A percentile compares a stretch with the other conserved stretches of the same genome.
Conservation (phyloP, 2,888 invertebrate species). For the Apocheima hispidaria region DNA sequence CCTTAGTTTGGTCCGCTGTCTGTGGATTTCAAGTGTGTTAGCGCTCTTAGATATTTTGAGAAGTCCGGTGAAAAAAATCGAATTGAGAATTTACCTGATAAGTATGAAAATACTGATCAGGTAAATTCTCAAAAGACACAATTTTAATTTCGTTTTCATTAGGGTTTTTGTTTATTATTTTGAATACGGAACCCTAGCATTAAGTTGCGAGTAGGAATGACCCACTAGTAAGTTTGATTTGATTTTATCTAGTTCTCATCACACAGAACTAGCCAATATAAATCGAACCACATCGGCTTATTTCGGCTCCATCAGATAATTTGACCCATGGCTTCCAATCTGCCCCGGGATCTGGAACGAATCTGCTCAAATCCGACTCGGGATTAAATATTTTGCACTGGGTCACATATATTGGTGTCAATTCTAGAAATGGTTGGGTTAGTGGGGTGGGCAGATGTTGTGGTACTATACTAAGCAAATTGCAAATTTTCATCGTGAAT, state of each 20-base stretch:
- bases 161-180: neutral
- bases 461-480: neutral
- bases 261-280: conserved; percentile 22
- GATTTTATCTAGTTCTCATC: conserved; percentile 1
- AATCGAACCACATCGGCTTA: conserved; percentile 8
- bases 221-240: neutral
- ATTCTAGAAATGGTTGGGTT: neutral
- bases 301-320: conserved; percentile 18
- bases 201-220: too few relatives aligned
- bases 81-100: too few relatives aligned
- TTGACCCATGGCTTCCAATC: conserved; percentile 18
- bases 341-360: conserved; percentile 29
- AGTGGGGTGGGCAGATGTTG: neutral
- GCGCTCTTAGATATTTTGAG: too few relatives aligned
- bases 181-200: too few relatives aligned
- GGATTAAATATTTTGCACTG: conserved; percentile 23
- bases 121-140: too few relatives aligned
- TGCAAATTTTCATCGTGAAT: too few relatives aligned
- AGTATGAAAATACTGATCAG: too few relatives aligned
- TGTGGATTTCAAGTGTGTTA: too few relatives aligned
- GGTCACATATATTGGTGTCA: conserved; percentile 1
- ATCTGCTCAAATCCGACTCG: conserved; percentile 26
- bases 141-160: too few relatives aligned
- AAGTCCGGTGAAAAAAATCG: too few relatives aligned
- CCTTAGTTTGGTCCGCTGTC: too few relatives aligned